phyloP scores from a whole-genome alignment of 2,113 vertebrate species.

The Phyllopteryx taeniolatus region DNA sequence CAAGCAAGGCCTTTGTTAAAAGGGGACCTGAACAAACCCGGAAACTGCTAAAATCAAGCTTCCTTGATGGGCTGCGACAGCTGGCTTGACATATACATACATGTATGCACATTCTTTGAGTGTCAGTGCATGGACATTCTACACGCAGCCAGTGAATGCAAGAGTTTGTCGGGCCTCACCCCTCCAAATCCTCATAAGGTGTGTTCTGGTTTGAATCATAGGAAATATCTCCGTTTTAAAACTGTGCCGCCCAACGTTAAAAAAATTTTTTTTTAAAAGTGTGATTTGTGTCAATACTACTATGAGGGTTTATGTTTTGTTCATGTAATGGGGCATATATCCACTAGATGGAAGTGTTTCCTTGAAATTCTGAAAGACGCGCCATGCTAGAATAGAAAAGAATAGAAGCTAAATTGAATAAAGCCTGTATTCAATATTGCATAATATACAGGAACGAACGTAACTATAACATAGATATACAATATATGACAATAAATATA shows the following conservation, averaged over 20 bases:
- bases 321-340: not conserved
- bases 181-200: constrained; percentile 3
- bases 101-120: not conserved
- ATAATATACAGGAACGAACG: not conserved
- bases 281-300: not conserved
- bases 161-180: not conserved
- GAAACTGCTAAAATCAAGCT: constrained; percentile 42
- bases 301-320: not conserved
- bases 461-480: not conserved
- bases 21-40: constrained; percentile 52
- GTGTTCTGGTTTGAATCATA: not conserved
- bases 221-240: not conserved
- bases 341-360: constrained; percentile 44
- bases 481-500: not conserved
- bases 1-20: constrained; percentile 43
- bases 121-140: not conserved
- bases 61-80: constrained; percentile 46
- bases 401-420: not conserved
- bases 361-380: not conserved
- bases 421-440: not conserved
- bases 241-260: not conserved
- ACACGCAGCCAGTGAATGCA: constrained; percentile 1
- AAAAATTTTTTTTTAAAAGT: not conserved
- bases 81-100: constrained; percentile 35
- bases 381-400: not conserved